Base-by-base conservation (phyloP, 2,888 invertebrate genomes). In the Argynnis bischoffii region DNA sequence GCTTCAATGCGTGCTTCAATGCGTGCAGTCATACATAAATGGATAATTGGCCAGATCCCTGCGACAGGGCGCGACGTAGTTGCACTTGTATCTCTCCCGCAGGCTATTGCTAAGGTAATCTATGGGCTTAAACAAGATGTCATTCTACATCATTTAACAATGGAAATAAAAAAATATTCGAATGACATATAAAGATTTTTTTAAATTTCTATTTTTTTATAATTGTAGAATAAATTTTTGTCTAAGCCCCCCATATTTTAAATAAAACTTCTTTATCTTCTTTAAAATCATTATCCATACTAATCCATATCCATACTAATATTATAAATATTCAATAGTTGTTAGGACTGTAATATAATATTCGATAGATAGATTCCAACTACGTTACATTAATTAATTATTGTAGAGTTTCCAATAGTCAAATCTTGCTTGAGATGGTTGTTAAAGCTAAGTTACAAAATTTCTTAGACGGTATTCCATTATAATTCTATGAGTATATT, bases 21-120 rank as follows among this genome's bases (percentile, higher is more conserved):
- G 69, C 65, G 67, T 72, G 67, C 70, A 67, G 41, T 61, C 55
- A 54, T 63, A 72, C 55, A 54, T 63, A 72, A 72, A 64, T 67
- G 68, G 67, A 70, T 72, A 71, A 74, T 72, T 70, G 70, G 56
- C 66, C 64, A 64, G 66, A 57, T 50, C 69, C 72, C 70, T 72
- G 69, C 64, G 69, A 66, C 63, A 53, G 60, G 50, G 47, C 47
- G 46, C 57, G 65, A 35, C 64, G 72, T 65, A 70, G 71, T 69
- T 74, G 75, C 75, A 74, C 66, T 73, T 70, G 72, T 70, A 71
- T 63, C 73, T 66, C 67, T 60, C 46, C 55, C 55, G 60, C 71
- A 67, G 69, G 53, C 70, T 55, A 55, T 64, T 48, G 69, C 59
- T 57, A 67, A 72, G 70, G 70, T 70, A 70, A 70, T 41, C 35